Evolutionary conservation across 2,797 vertebrate genomes (phyloP).

Genomic region (Alca torda): DNA sequence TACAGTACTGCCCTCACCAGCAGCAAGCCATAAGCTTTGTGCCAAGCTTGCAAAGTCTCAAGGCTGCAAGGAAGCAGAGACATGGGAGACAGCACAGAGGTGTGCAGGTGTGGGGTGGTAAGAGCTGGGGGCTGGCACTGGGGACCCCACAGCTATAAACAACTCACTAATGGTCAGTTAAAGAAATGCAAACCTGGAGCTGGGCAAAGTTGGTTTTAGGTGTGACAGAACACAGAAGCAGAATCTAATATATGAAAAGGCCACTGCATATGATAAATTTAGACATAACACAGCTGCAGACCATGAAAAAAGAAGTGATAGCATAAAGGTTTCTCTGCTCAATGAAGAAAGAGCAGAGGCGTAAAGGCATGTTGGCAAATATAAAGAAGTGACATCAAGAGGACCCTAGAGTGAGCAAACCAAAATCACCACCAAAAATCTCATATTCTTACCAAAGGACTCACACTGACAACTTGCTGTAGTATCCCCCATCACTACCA

Average conservation of each 20-base stretch:
- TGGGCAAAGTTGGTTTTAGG: neutral
- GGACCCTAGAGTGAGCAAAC: neutral
- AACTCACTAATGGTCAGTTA: no score
- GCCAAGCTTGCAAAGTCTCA: neutral
- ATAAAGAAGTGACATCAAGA: neutral
- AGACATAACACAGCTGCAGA: neutral
- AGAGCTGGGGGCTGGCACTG: neutral
- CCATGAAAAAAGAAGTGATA: neutral
- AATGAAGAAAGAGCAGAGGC: neutral
- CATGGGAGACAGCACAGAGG: neutral
- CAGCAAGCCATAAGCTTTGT: neutral
- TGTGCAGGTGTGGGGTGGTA: neutral
- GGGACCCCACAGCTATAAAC: neutral
- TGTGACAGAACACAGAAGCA: neutral
- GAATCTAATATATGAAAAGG: rapidly evolving
- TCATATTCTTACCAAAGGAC: neutral
- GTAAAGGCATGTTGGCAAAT: neutral
- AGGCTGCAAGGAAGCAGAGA: neutral
- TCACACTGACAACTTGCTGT: neutral
- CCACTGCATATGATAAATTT: neutral
- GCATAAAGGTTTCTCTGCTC: neutral
- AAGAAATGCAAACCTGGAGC: neutral
- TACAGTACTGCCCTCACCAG: neutral
- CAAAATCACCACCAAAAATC: neutral
- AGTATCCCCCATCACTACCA: neutral